Base-by-base conservation (phyloP, 1,140 invertebrate genomes). In the Acyrthosiphon pisum region DNA sequence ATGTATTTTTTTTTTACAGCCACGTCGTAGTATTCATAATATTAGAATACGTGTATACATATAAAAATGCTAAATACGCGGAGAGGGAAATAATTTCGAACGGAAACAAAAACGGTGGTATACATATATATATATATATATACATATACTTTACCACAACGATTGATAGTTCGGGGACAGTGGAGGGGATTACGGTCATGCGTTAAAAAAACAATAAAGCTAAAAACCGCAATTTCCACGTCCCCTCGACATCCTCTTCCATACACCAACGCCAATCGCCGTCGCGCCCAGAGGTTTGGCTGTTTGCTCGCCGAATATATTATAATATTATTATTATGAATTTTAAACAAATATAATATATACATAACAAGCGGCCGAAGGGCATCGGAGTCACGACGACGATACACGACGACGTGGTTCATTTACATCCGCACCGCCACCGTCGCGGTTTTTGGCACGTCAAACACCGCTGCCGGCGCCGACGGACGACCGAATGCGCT, bases 361-460 rank as follows among this genome's bases (percentile, higher is more conserved):
- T 83, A 81, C 35, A 23, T 23, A 14, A 83, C 35, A 83, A 37
- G 20, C 22, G 22, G 35, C 35, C 20, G n/a, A 37, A 83, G 76
- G 76, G 76, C 76, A 83, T 68, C 60, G 30, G 60, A 60, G 30
- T 81, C 20, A 41, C 35, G 37, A 83, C 35, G 37, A 83, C 81
- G 83, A 35, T 22, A 41, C 35, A 56, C 20, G n/a, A 81, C 14
- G 30, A 9, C 8, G 35, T 83, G 89, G 53, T 60, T 90, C 89
- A 68, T 90, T 90, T 90, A 90, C 89, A 90, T 90, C 53, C 1
- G 23, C 89, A 60, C 7, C 50, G 35, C 76, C 76, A 2, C n/a
- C 68, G 23, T n/a, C 83, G 37, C 83, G 83, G 83, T 37, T 90
- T 56, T 90, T 60, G 46, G 89, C 37, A 90, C 37, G 53, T 90